phyloP scores from a whole-genome alignment of 2,797 vertebrate species.

The Cirrhinus molitorella region DNA sequence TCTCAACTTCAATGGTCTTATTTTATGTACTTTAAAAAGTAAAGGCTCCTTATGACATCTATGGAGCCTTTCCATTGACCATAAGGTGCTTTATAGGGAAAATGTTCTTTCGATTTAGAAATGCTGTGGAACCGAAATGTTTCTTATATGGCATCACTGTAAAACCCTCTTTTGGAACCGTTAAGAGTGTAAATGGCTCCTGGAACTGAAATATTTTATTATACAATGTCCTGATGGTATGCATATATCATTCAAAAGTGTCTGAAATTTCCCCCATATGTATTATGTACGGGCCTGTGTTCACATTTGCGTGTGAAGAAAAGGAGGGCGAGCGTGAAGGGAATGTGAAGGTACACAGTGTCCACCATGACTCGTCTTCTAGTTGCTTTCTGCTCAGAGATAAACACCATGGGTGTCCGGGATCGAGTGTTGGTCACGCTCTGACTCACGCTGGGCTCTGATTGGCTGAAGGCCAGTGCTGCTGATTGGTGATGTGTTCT shows the following conservation, averaged over 20 bases:
- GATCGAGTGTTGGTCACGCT: conserved; percentile 51
- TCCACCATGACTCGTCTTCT: conserved; percentile 28
- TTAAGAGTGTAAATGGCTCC: neutral
- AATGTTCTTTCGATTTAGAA: neutral
- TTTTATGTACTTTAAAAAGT: neutral
- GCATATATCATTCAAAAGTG: neutral
- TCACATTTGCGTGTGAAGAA: neutral
- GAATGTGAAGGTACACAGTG: conserved; percentile 18
- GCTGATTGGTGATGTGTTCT: conserved; percentile 38
- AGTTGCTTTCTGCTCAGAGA: conserved; percentile 15
- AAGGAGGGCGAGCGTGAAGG: neutral
- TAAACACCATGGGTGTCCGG: conserved; percentile 38
- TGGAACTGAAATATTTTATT: neutral
- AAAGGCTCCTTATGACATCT: neutral
- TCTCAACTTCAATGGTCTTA: neutral
- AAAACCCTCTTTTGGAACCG: neutral
- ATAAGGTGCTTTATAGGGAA: neutral
- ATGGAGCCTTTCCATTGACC: neutral
- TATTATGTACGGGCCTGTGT: neutral
- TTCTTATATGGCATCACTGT: neutral
- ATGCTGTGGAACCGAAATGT: neutral
- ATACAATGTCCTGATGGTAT: neutral
- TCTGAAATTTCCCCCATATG: neutral
- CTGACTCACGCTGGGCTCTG: conserved; percentile 23
- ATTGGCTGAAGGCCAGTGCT: conserved; percentile 41